phyloP scores from a whole-genome alignment of 2,113 vertebrate genomes.

The Crotalus horridus region DNA sequence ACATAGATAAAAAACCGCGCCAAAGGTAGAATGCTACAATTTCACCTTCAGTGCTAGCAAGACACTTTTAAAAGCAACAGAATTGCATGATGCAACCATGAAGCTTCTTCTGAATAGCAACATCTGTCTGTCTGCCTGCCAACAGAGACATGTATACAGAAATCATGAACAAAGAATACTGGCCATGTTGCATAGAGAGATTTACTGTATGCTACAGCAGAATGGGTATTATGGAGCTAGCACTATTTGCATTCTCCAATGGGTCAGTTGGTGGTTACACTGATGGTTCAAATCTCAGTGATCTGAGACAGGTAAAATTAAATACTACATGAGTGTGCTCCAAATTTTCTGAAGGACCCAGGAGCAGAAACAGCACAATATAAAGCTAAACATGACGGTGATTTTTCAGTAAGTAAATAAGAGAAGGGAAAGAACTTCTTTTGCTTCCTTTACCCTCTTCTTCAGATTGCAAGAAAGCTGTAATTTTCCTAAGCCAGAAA shows the following conservation, averaged over 20 bases:
- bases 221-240: not conserved
- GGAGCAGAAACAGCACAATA: not conserved
- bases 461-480: not conserved
- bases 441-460: not conserved
- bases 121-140: not conserved
- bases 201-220: not conserved
- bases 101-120: not conserved
- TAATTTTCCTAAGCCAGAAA: not conserved
- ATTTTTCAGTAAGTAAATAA: not conserved
- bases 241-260: not conserved
- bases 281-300: not conserved
- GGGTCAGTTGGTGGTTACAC: not conserved
- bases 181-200: not conserved
- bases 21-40: not conserved
- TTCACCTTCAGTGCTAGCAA: not conserved
- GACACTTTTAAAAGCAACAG: not conserved
- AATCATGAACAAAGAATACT: not conserved
- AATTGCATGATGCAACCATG: not conserved
- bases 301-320: not conserved
- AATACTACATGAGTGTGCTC: not conserved
- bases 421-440: not conserved
- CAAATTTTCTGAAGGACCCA: not conserved
- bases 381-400: not conserved
- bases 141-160: not conserved
- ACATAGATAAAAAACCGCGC: not conserved